Evolutionary conservation across 1,140 invertebrate genomes (phyloP).

Genomic region (Pseudomyrmex concolor): DNA sequence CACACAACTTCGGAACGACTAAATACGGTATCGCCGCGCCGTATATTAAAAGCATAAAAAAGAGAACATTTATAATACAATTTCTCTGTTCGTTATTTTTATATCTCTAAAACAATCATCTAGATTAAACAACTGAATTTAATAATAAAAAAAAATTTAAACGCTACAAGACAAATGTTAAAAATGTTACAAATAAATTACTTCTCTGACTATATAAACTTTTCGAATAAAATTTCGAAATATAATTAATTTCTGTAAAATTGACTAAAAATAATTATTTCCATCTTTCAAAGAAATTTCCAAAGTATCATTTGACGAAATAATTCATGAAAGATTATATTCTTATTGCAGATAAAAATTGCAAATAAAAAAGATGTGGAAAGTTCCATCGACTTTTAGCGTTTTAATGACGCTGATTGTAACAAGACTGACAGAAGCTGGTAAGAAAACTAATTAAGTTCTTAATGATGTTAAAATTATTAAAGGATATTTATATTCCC

Average conservation of each 20-base stretch:
- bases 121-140: too few relatives aligned
- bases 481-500: not conserved
- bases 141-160: too few relatives aligned
- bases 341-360: conserved; percentile 60
- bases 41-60: not conserved
- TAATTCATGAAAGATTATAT: not conserved
- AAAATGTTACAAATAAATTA: too few relatives aligned
- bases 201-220: too few relatives aligned
- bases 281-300: too few relatives aligned
- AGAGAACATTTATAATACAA: not conserved
- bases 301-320: too few relatives aligned
- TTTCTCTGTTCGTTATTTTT: not conserved
- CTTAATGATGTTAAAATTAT: not conserved
- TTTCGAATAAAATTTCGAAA: too few relatives aligned
- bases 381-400: conserved; percentile 34
- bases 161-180: too few relatives aligned
- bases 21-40: not conserved
- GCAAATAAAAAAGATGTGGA: conserved; percentile 69
- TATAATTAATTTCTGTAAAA: too few relatives aligned
- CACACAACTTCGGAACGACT: not conserved
- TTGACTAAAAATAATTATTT: too few relatives aligned
- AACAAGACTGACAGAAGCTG: conserved; percentile 30
- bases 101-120: too few relatives aligned
- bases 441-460: conserved; percentile 57
- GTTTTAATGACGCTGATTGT: conserved; percentile 53